Conservation (phyloP, 2,888 invertebrate genomes). For the Coecobrya sp. region DNA sequence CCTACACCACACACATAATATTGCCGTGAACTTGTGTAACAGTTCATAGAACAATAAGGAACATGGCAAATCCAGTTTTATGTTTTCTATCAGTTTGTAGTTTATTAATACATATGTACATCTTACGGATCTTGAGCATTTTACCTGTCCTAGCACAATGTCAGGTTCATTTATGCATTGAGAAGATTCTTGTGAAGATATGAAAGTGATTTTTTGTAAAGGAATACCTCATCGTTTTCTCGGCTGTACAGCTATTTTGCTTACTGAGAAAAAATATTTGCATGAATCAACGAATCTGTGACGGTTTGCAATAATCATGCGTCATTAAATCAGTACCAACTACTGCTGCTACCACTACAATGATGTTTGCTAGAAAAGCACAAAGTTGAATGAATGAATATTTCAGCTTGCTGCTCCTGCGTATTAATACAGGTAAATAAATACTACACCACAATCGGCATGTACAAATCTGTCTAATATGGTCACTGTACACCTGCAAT, state of each 20-base stretch:
- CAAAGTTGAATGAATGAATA: neutral
- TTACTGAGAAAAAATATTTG: neutral
- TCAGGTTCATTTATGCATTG: neutral
- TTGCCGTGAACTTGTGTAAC: conserved; percentile 72
- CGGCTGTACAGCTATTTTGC: neutral
- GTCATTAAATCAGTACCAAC: neutral
- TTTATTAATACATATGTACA: neutral
- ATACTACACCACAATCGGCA: too few relatives aligned
- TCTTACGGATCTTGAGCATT: neutral
- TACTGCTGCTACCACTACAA: neutral
- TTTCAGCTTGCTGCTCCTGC: too few relatives aligned
- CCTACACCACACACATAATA: neutral
- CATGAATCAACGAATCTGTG: neutral
- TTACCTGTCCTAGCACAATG: neutral
- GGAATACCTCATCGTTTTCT: neutral
- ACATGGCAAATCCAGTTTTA: conserved; percentile 18
- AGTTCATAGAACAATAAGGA: conserved; percentile 68
- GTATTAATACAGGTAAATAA: neutral
- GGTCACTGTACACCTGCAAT: too few relatives aligned
- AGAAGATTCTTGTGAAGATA: neutral
- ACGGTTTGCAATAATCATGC: neutral
- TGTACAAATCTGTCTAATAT: too few relatives aligned
- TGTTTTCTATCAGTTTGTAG: neutral
- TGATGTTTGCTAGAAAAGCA: too few relatives aligned
- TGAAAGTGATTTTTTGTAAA: neutral